These are phyloP conservation scores for Lepeophtheirus nordmannii DNA, from an alignment of 2,888 invertebrate genomes.

Conservation along the genomic window DNA sequence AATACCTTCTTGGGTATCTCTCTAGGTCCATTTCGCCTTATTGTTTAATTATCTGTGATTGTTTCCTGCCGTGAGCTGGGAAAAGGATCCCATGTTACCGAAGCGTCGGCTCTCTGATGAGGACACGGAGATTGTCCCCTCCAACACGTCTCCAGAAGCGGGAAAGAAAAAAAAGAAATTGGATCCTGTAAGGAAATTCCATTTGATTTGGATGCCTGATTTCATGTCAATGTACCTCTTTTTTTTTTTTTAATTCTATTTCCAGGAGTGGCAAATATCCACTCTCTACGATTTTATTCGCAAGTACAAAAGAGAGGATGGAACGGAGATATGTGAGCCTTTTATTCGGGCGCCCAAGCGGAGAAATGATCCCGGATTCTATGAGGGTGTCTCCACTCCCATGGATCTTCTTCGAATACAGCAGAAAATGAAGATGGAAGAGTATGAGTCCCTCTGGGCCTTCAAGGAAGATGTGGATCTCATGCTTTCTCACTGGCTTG, in stretches of 20 bases:
- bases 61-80: too few relatives aligned
- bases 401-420: conserved; percentile 89
- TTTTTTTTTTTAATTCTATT: not conserved
- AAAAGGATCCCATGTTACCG: not conserved
- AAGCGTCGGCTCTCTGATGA: not conserved
- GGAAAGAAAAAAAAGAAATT: not conserved
- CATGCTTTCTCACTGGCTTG: conserved; percentile 66
- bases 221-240: not conserved
- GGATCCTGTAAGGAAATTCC: not conserved
- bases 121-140: not conserved
- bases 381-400: conserved; percentile 66
- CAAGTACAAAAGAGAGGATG: conserved; percentile 80
- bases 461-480: conserved; percentile 75
- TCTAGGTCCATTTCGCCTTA: too few relatives aligned
- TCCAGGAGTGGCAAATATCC: conserved; percentile 43
- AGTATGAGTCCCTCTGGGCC: conserved; percentile 84
- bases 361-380: conserved; percentile 75
- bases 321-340: conserved; percentile 71
- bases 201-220: not conserved
- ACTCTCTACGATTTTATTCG: conserved; percentile 81
- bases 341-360: conserved; percentile 89
- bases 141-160: not conserved
- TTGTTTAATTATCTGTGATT: too few relatives aligned
- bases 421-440: conserved; percentile 90
- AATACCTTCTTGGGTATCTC: too few relatives aligned